phyloP scores from a whole-genome alignment of 1,140 invertebrate species.

The Drosophila bocqueti region DNA sequence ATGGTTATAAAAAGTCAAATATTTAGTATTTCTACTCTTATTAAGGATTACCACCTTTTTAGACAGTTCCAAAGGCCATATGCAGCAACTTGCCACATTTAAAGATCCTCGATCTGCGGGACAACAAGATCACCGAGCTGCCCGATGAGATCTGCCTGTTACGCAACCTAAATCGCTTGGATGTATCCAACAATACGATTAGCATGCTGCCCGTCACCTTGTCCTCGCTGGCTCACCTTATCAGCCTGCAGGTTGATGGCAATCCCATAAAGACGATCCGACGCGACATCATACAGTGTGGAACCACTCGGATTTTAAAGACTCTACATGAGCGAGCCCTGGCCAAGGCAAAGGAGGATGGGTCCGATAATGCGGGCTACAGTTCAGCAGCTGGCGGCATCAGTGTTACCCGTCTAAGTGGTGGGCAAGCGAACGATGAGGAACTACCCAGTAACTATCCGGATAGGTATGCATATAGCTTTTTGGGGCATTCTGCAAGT shows the following conservation, averaged over 20 bases:
- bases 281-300: constrained; percentile 91
- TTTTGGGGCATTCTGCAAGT: neutral
- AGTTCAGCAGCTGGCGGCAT: constrained; percentile 3
- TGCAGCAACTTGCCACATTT: constrained; percentile 89
- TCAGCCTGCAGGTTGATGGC: constrained; percentile 93
- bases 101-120: constrained; percentile 91
- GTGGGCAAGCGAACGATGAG: neutral
- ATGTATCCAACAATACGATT: constrained; percentile 91
- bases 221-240: constrained; percentile 91
- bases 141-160: constrained; percentile 92
- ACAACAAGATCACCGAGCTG: constrained; percentile 90
- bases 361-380: constrained; percentile 1
- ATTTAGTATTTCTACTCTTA: no score
- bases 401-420: constrained; percentile 29
- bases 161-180: constrained; percentile 91
- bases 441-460: constrained; percentile 86
- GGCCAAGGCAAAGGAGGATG: constrained; percentile 82
- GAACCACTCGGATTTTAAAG: constrained; percentile 92
- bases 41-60: constrained; percentile 51
- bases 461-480: constrained; percentile 87
- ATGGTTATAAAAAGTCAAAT: constrained; percentile 85
- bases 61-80: constrained; percentile 89
- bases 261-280: constrained; percentile 93
- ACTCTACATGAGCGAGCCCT: constrained; percentile 89
- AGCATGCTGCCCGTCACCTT: constrained; percentile 91